Evolutionary conservation across 1,140 invertebrate species (phyloP).

Genomic region (Paramacrobiotus metropolitanus): DNA sequence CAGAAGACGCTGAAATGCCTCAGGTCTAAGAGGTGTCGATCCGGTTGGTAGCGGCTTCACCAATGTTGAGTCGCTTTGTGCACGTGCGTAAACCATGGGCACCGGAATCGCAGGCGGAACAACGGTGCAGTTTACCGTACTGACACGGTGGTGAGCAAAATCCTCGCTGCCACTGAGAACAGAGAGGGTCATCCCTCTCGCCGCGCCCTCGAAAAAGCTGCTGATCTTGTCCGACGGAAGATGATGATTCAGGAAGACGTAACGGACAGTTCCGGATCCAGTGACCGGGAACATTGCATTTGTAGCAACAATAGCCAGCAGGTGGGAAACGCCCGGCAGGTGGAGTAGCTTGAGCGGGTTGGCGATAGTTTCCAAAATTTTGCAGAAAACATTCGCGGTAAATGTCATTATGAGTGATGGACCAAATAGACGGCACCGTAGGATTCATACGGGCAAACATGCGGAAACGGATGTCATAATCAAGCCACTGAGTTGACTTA

Average conservation of each 20-base stretch:
- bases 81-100: not conserved
- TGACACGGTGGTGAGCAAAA: not conserved
- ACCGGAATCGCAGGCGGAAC: not conserved
- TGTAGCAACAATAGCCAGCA: not conserved
- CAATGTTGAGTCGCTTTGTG: not conserved
- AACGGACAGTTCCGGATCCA: too few relatives aligned
- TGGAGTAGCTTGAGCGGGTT: not conserved
- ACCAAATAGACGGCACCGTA: not conserved
- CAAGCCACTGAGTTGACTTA: not conserved
- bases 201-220: not conserved
- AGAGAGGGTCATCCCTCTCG: not conserved
- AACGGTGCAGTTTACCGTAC: not conserved
- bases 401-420: not conserved
- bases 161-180: not conserved
- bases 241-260: too few relatives aligned
- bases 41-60: not conserved
- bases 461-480: not conserved
- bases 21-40: not conserved
- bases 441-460: not conserved
- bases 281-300: too few relatives aligned
- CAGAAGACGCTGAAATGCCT: not conserved
- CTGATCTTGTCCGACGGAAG: too few relatives aligned
- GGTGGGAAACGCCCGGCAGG: not conserved
- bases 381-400: not conserved
- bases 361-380: not conserved